Evolutionary conservation across 2,888 invertebrate genomes (phyloP).

Genomic region (Uloborus plumipes): DNA sequence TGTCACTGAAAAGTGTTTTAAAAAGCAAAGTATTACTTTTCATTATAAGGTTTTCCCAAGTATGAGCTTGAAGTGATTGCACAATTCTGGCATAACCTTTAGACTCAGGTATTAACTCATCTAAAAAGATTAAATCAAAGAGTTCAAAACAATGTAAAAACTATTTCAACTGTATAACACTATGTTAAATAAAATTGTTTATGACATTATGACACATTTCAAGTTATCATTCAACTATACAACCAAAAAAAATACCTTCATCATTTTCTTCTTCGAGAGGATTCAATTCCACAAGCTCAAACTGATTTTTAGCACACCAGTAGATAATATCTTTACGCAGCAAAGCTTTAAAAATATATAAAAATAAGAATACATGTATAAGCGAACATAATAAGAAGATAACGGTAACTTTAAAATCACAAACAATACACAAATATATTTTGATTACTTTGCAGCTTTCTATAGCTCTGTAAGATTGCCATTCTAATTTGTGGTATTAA

Average conservation of each 20-base stretch:
- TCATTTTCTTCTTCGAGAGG: constrained; percentile 73
- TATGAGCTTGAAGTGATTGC: constrained; percentile 80
- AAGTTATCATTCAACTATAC: neutral
- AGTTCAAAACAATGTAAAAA: too few relatives aligned
- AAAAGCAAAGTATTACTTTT: constrained; percentile 74
- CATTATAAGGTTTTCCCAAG: constrained; percentile 80
- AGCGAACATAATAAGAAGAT: neutral
- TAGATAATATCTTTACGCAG: constrained; percentile 27
- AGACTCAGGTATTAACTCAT: constrained; percentile 75
- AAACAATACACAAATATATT: too few relatives aligned
- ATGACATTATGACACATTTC: too few relatives aligned
- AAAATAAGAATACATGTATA: neutral
- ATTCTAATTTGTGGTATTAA: too few relatives aligned
- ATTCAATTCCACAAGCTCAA: constrained; percentile 80
- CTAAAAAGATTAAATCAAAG: constrained; percentile 68
- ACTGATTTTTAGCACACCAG: constrained; percentile 80
- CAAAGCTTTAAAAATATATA: constrained; percentile 5
- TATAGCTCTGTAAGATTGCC: too few relatives aligned
- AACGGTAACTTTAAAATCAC: neutral
- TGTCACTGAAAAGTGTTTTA: too few relatives aligned
- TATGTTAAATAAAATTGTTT: too few relatives aligned
- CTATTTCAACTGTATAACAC: too few relatives aligned
- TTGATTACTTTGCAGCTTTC: too few relatives aligned
- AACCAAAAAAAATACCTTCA: constrained; percentile 71
- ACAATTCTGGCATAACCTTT: constrained; percentile 78